phyloP scores from a whole-genome alignment of 2,888 invertebrate species.

The Leptopilina drosophilae region DNA sequence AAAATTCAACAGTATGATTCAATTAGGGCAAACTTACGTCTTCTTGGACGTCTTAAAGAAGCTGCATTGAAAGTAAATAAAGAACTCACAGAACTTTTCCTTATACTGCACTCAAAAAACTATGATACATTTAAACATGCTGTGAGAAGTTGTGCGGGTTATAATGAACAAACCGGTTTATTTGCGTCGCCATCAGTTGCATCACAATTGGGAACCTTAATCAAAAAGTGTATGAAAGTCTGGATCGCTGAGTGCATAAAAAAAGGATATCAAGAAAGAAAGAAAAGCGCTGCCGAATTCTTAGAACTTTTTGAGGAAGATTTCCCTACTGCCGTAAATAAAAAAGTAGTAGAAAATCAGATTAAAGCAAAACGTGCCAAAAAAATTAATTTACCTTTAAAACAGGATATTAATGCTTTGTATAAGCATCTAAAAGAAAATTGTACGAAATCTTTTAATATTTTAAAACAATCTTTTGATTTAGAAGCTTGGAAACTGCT shows the following conservation, averaged over 20 bases:
- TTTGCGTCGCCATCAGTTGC: background rate
- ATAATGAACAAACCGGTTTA: background rate
- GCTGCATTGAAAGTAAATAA: background rate
- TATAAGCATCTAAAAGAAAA: background rate
- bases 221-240: background rate
- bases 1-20: background rate
- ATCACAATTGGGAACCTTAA: background rate
- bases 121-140: background rate
- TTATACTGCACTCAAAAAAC: background rate
- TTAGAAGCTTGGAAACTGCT: constrained; percentile 49
- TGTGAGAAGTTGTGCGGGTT: background rate
- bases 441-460: background rate
- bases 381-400: background rate
- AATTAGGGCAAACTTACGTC: background rate
- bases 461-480: background rate
- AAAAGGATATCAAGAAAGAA: background rate
- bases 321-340: background rate
- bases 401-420: background rate
- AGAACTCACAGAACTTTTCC: background rate
- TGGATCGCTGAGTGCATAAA: background rate
- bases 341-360: background rate
- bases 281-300: background rate
- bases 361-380: background rate
- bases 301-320: background rate
- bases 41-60: background rate